phyloP scores from a whole-genome alignment of 23 tunicate species.

The Oikopleura vanhoeffeni region DNA sequence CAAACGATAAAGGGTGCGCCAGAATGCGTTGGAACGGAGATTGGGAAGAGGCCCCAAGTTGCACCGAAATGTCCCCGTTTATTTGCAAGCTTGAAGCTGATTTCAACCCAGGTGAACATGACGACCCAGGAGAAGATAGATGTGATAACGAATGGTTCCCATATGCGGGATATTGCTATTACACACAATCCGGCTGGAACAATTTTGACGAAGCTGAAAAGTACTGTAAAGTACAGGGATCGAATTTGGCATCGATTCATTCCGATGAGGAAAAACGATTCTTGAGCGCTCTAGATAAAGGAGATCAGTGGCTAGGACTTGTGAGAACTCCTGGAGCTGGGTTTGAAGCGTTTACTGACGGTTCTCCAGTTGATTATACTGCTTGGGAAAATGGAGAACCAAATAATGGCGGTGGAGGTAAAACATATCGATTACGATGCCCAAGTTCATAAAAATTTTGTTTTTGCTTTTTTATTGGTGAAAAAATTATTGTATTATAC shows the following conservation, averaged over 20 bases:
- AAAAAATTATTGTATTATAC: too few relatives aligned
- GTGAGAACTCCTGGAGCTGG: not conserved
- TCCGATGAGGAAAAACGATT: not conserved
- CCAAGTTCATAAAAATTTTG: too few relatives aligned
- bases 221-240: not conserved
- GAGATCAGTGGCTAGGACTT: not conserved
- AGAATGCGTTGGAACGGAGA: not conserved
- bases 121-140: slow-evolving; percentile 7
- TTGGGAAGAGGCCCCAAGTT: not conserved
- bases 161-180: slow-evolving; percentile 3
- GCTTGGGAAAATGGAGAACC: slow-evolving; percentile 54
- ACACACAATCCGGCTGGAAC: not conserved
- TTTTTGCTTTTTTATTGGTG: too few relatives aligned
- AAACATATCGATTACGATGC: too few relatives aligned
- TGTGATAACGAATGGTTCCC: not conserved
- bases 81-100: not conserved
- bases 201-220: not conserved
- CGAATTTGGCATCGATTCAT: not conserved
- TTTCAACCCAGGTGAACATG: not conserved
- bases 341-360: slow-evolving; percentile 34
- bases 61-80: not conserved
- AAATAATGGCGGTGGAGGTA: slow-evolving; percentile 12
- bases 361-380: slow-evolving; percentile 47
- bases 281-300: not conserved
- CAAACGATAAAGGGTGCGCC: not conserved